phyloP scores from a whole-genome alignment of 1,140 invertebrate genomes.

The Anadara kagoshimensis region DNA sequence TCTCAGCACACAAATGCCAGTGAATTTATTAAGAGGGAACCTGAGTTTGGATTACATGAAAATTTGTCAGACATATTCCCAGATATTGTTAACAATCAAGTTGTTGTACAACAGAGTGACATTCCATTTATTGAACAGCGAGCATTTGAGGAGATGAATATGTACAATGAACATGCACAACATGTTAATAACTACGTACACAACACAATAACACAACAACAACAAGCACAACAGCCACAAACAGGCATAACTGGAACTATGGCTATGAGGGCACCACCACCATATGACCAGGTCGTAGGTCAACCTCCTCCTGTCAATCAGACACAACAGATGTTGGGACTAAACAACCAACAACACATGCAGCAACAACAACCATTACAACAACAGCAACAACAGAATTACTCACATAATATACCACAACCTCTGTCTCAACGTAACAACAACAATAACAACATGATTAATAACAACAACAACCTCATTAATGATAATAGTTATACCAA shows the following conservation, averaged over 20 bases:
- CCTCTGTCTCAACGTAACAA: slow-evolving; percentile 45
- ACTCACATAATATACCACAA: slow-evolving; percentile 41
- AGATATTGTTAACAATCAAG: slow-evolving; percentile 65
- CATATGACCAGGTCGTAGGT: slow-evolving; percentile 67
- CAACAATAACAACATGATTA: slow-evolving; percentile 42
- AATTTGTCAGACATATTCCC: slow-evolving; percentile 55
- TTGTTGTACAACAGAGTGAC: slow-evolving; percentile 63
- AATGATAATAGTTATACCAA: slow-evolving; percentile 40
- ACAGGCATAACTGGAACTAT: slow-evolving; percentile 29
- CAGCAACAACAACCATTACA: slow-evolving; percentile 36
- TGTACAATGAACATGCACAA: slow-evolving; percentile 27
- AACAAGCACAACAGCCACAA: slow-evolving; percentile 21
- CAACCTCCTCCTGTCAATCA: slow-evolving; percentile 33
- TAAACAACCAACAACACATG: slow-evolving; percentile 21
- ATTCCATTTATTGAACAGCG: slow-evolving; percentile 65
- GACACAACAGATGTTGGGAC: slow-evolving; percentile 6
- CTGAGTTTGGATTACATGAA: slow-evolving; percentile 57
- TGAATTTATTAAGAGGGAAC: slow-evolving; percentile 50
- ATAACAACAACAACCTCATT: slow-evolving; percentile 51
- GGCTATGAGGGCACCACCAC: slow-evolving; percentile 62
- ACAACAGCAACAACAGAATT: slow-evolving; percentile 36
- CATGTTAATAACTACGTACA: slow-evolving; percentile 34
- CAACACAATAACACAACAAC: slow-evolving; percentile 34
- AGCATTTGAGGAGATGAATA: slow-evolving; percentile 47
- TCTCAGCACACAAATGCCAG: slow-evolving; percentile 50